Evolutionary conservation across 2,113 vertebrate species (phyloP).

Genomic region (Pachypanchax playfairii): DNA sequence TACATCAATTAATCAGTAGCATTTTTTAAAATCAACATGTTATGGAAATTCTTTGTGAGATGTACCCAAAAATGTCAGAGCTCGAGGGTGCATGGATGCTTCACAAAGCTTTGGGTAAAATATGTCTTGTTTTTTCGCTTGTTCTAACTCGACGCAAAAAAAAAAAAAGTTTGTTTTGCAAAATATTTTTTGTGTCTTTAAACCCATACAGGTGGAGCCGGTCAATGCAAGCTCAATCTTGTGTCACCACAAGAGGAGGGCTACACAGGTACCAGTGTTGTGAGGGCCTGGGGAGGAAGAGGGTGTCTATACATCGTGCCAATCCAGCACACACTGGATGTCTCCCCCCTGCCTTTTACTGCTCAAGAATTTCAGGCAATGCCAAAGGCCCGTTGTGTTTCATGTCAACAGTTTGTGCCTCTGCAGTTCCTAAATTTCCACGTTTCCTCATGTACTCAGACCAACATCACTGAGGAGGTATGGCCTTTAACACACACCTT

Average conservation of each 20-base stretch:
- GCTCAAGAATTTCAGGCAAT: not conserved
- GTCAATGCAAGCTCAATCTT: not conserved
- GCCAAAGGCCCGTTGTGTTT: not conserved
- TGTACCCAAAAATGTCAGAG: not conserved
- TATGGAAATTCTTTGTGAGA: not conserved
- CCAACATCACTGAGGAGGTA: not conserved
- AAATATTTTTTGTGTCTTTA: no score
- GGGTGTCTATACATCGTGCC: not conserved
- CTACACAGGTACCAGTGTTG: not conserved
- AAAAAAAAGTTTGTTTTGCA: not conserved
- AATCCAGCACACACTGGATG: no score
- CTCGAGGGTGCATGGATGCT: conserved; percentile 1
- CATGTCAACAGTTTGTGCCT: not conserved
- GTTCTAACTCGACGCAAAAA: no score
- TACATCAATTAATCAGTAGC: no score
- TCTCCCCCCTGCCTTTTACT: no score
- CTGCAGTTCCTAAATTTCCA: not conserved
- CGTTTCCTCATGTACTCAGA: not conserved
- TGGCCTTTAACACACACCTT: no score
- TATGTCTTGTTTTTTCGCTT: not conserved
- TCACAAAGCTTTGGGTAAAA: not conserved
- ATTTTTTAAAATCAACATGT: not conserved
- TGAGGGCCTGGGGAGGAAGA: not conserved
- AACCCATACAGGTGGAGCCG: not conserved
- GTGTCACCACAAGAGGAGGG: not conserved